Evolutionary conservation across 2,888 invertebrate genomes (phyloP), one percentile per base, ranked within the genome.

Genomic region (Diarsia mendica): DNA sequence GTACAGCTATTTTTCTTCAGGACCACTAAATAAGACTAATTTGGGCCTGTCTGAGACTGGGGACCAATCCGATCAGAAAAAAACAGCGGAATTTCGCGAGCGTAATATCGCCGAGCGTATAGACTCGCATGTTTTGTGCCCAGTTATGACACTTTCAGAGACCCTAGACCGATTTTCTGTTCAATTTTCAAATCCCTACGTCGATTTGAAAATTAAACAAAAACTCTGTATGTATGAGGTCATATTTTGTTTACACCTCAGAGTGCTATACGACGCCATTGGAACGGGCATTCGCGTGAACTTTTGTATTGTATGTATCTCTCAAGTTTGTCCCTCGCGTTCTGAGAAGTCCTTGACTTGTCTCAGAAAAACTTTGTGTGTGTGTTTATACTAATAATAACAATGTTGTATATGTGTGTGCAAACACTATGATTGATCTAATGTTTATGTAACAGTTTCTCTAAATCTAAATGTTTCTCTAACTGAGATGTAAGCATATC

Each of bases 351-450:
- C 39, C 8, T 23, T 44, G 10, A 15, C 6, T 10, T 44, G 6
- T n/a, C 20, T 58, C 15, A 13, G 11, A 44, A 67, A 44, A 46
- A n/a, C 10, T 44, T 11, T 58, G 4, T 67, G 10, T 72, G 10
- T 66, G 23, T 46, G 1, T 58, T 11, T 39, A 15, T 55, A 49
- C 15, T 44, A 33, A 28, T 28, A 53, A 39, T 18, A 44, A 28
- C 15, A 46, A n/a, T 33, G 13, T 79, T 64, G 3, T 77, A 20
- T 49, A 20, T 28, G 13, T 58, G 33, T 58, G 55, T 61, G 51
- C 58, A 80, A 64, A 80, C 58, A 77, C 49, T 13, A 55, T 63
- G 60, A 66, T 28, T 61, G 48, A 80, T 51, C 4, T 51, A n/a
- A 80, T 81, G 28, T 78, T 66, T 66, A 0, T 39, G 65, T 58